These are phyloP conservation scores for Aspidoscelis tigris DNA, from an alignment of 2,113 vertebrate genomes.

Conservation along the genomic window DNA sequence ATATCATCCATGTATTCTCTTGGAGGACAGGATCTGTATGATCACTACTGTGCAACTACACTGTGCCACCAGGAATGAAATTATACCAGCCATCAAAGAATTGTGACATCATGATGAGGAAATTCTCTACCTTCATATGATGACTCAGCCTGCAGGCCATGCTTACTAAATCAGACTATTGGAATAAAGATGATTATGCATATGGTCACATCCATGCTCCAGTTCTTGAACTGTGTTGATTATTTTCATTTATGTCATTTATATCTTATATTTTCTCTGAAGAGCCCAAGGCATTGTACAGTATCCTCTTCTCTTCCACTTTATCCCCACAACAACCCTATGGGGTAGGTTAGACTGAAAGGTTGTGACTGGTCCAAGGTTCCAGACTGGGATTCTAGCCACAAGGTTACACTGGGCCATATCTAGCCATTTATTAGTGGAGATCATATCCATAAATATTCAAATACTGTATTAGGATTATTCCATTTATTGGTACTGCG, in stretches of 20 bases:
- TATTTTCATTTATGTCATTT: too few species aligned
- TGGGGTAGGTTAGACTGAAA: too few species aligned
- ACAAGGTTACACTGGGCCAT: too few species aligned
- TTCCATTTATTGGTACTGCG: not conserved
- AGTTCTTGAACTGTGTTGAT: not conserved
- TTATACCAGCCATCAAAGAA: not conserved
- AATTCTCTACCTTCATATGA: not conserved
- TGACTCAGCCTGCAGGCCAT: fast-evolving
- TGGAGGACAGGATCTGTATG: not conserved
- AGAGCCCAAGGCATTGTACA: not conserved
- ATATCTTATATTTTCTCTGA: too few species aligned
- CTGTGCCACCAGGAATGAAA: not conserved
- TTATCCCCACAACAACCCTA: not conserved
- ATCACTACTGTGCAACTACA: not conserved
- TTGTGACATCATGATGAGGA: not conserved
- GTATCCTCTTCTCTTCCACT: not conserved
- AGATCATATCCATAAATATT: too few species aligned
- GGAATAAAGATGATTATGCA: not conserved
- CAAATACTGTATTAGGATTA: not conserved
- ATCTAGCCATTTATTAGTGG: too few species aligned
- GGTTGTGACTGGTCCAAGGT: too few species aligned
- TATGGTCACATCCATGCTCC: not conserved
- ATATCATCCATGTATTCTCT: not conserved
- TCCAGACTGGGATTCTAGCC: too few species aligned
- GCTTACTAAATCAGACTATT: not conserved